Base-by-base conservation (phyloP, 2,797 vertebrate species). In the Pseudomugil tenellus region DNA sequence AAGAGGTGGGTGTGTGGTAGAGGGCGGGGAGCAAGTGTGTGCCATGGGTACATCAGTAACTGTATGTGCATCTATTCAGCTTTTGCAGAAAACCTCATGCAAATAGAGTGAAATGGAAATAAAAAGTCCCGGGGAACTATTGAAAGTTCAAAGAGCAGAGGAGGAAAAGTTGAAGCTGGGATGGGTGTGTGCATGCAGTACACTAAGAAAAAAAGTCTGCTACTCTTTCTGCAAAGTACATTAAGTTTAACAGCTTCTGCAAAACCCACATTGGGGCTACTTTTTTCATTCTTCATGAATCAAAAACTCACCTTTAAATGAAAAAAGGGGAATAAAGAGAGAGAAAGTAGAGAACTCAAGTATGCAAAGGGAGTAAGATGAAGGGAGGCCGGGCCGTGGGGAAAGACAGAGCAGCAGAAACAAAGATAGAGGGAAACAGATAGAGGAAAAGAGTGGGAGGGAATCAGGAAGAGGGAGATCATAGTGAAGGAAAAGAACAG, bases 381-480 rank as follows among this genome's bases (percentile, higher is more conserved):
- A 91, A 89, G 89, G 84, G 61, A 88, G 76, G 84, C 80, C 74
- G 80, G 79, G 87, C 84, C 81, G 61, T 85, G 71, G 89, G 90
- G 89, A 89, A 83, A 77, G 80, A 80, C 84, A 81, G 75, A 85
- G 84, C 70, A 68, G 72, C 79, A 67, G 83, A 81, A 80, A 79
- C 74, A 84, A 84, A 84, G 84, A 90, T 69, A 74, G 78, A 69
- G 70, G 63, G 82, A 83, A 80, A 76, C 79, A 78, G 54, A 68
- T 77, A 79, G 77, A 75, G 79, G 82, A 76, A 55, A 72, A 80
- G 90, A 87, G 90, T 87, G 81, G 87, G 90, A 88, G 90, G 88
- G 81, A 87, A 90, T 81, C 84, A 88, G 87, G 84, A 89, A 88
- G 83, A 84, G 39, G 72, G 85, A 91, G 84, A 91, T 92, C 89